phyloP scores from a whole-genome alignment of 2,888 invertebrate species.

The Andrena camellia region DNA sequence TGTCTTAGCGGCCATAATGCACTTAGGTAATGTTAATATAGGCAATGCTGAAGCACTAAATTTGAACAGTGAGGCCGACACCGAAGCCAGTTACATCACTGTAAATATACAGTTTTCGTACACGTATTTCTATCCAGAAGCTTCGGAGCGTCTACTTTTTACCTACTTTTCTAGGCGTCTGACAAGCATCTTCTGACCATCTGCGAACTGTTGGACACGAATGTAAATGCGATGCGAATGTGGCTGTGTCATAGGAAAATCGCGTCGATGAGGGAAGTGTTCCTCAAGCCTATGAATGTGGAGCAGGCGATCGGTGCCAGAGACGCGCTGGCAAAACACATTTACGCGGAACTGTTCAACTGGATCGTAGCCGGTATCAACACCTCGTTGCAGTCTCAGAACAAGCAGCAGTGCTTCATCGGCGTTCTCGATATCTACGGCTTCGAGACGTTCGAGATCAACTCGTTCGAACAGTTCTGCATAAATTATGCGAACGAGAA shows the following conservation, averaged over 20 bases:
- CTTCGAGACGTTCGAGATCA: slow-evolving; percentile 97
- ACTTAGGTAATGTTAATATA: slow-evolving; percentile 94
- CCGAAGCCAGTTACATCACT: slow-evolving; percentile 89
- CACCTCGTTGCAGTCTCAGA: slow-evolving; percentile 90
- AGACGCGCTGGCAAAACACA: slow-evolving; percentile 98
- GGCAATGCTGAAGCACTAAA: slow-evolving; percentile 86
- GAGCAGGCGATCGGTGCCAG: slow-evolving; percentile 92
- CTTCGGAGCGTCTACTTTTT: too few relatives aligned
- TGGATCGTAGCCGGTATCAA: slow-evolving; percentile 97
- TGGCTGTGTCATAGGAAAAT: slow-evolving; percentile 97
- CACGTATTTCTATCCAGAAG: too few relatives aligned
- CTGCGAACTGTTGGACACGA: slow-evolving; percentile 91
- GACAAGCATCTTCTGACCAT: slow-evolving; percentile 90
- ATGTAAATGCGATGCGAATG: slow-evolving; percentile 90
- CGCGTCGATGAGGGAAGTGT: slow-evolving; percentile 95
- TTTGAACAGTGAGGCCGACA: slow-evolving; percentile 87
- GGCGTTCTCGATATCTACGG: slow-evolving; percentile 99
- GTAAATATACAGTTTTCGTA: slow-evolving; percentile 85
- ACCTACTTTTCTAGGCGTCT: slow-evolving; percentile 84
- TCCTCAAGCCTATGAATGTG: slow-evolving; percentile 94
- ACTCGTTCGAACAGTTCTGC: slow-evolving; percentile 99
- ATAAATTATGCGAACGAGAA: slow-evolving; percentile 99
- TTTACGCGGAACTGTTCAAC: slow-evolving; percentile 96
- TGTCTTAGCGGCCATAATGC: slow-evolving; percentile 95
- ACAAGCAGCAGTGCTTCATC: slow-evolving; percentile 90